Evolutionary conservation across 2,888 invertebrate genomes (phyloP), one percentile per base, ranked within the genome.

Genomic region (Orthonevra nobilis): DNA sequence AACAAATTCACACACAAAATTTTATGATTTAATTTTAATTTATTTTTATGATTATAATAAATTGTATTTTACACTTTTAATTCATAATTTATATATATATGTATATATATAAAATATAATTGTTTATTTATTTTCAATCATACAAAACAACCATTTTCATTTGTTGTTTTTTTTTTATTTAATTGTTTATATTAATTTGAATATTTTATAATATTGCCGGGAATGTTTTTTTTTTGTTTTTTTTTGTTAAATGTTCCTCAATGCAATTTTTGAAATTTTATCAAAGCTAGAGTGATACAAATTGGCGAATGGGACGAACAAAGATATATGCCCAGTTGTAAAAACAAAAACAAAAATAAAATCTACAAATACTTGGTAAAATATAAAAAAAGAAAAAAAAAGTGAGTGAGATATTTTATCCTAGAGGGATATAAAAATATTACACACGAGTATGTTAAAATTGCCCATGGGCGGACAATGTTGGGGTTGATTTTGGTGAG

Each of bases 401-500:
- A n/a, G n/a, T n/a, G n/a, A n/a, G n/a, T n/a, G n/a, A n/a, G n/a
- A n/a, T n/a, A n/a, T n/a, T n/a, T n/a, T n/a, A n/a, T n/a, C n/a
- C n/a, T n/a, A n/a, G n/a, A n/a, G n/a, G n/a, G n/a, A n/a, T n/a
- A n/a, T n/a, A n/a, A n/a, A n/a, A n/a, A n/a, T n/a, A n/a, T n/a
- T n/a, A n/a, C n/a, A n/a, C n/a, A n/a, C n/a, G n/a, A n/a, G n/a
- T n/a, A n/a, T n/a, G n/a, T n/a, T n/a, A n/a, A n/a, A n/a, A n/a
- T n/a, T n/a, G n/a, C n/a, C n/a, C n/a, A 10, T 28, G 19, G 46
- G 17, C 66, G 12, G 50, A 32, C 20, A 32, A 30, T 48, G 9
- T 48, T 10, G 23, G 30, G n/a, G 7, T 12, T 42, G 34, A 15
- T 7, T n/a, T 32, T 10, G 69, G 69, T 72, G 52, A 72, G 72